These are phyloP conservation scores for Gallinago undulata DNA, from an alignment of 2,113 vertebrate genomes.

Conservation along the genomic window DNA sequence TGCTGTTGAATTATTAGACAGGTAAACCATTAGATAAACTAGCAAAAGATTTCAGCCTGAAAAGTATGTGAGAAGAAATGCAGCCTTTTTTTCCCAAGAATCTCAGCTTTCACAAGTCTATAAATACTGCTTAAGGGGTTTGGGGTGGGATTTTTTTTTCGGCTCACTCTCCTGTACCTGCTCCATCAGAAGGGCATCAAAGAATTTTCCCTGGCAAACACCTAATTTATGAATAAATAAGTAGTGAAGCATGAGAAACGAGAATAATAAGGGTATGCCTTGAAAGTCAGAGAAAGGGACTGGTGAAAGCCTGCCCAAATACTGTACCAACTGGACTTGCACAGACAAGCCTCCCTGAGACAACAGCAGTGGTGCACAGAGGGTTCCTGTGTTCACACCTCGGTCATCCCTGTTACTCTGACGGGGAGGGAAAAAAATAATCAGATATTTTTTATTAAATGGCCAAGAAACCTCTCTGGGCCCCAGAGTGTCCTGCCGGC, in stretches of 20 bases:
- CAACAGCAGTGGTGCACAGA: neutral
- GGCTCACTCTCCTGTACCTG: conserved; percentile 18
- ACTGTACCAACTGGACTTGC: neutral
- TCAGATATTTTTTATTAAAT: neutral
- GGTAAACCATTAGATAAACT: neutral
- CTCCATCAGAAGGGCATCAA: conserved; percentile 30
- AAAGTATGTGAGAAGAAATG: conserved; percentile 33
- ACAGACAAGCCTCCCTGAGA: neutral
- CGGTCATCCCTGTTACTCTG: neutral
- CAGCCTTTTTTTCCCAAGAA: conserved; percentile 26
- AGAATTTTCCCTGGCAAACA: conserved; percentile 57
- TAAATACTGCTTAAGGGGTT: conserved; percentile 25
- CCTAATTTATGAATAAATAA: conserved; percentile 52
- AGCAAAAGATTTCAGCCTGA: conserved; percentile 25
- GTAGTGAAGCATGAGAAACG: conserved; percentile 3
- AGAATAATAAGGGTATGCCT: conserved; percentile 15
- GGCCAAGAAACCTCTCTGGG: neutral
- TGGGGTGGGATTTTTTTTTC: neutral
- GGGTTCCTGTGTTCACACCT: neutral
- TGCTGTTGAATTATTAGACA: neutral
- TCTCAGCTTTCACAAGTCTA: conserved; percentile 36
- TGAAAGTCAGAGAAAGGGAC: neutral
- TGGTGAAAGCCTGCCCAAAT: neutral
- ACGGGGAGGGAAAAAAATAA: fast-evolving
- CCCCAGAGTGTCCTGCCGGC: neutral